These are phyloP conservation scores for Melanchra persicariae DNA, from an alignment of 2,888 invertebrate species.

Conservation along the genomic window DNA sequence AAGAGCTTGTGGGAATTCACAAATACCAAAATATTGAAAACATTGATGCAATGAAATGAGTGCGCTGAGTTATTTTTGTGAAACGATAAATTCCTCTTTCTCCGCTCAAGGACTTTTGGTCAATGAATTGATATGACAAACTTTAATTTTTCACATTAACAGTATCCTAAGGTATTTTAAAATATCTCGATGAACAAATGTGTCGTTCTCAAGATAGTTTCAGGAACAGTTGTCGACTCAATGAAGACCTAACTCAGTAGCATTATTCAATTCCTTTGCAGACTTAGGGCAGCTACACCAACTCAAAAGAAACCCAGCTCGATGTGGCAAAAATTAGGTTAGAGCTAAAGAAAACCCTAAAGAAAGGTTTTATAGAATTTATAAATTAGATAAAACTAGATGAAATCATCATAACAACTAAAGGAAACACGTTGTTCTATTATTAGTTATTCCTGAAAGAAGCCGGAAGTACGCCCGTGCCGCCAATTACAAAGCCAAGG, in stretches of 20 bases:
- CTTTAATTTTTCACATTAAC: neutral
- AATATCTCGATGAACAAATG: neutral
- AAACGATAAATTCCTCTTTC: slow-evolving; percentile 40
- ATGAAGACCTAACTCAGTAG: neutral
- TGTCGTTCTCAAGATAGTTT: neutral
- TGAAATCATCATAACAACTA: slow-evolving; percentile 25
- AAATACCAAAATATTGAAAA: slow-evolving; percentile 69
- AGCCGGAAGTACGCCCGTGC: slow-evolving; percentile 88
- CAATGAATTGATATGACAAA: slow-evolving; percentile 19
- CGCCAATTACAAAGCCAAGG: slow-evolving; percentile 84
- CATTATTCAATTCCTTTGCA: neutral
- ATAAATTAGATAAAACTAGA: neutral
- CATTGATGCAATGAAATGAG: slow-evolving; percentile 56
- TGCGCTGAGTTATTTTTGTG: slow-evolving; percentile 41
- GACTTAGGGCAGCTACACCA: neutral
- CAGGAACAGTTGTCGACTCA: neutral
- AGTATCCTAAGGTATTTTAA: neutral
- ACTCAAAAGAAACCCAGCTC: too few relatives aligned
- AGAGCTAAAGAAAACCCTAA: neutral
- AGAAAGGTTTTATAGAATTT: neutral
- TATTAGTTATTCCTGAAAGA: slow-evolving; percentile 68
- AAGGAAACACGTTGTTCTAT: slow-evolving; percentile 65
- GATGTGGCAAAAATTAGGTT: neutral
- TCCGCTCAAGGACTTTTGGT: slow-evolving; percentile 25
- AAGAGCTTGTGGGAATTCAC: slow-evolving; percentile 65